Evolutionary conservation across 2,797 vertebrate genomes (phyloP).

Genomic region (Tinamus major): DNA sequence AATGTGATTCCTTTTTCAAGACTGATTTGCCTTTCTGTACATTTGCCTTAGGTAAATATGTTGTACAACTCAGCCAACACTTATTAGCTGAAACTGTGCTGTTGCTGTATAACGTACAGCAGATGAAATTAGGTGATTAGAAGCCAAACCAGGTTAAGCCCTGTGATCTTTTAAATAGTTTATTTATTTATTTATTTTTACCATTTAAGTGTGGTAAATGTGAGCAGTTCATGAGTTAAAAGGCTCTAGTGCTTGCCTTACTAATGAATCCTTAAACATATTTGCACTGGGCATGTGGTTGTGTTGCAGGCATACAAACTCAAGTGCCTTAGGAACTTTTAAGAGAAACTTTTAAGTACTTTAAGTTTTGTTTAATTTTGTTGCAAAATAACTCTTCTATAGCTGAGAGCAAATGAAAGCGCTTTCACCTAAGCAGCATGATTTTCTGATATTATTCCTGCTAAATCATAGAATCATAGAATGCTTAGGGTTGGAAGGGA

Average conservation of each 20-base stretch:
- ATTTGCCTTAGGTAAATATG: not conserved
- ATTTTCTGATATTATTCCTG: not conserved
- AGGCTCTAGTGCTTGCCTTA: not conserved
- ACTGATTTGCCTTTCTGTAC: not conserved
- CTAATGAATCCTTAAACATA: accelerated
- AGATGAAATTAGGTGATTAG: not conserved
- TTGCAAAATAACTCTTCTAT: not conserved
- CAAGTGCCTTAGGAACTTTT: not conserved
- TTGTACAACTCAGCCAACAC: not conserved
- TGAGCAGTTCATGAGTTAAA: not conserved
- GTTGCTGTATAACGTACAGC: not conserved
- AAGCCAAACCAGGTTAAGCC: not conserved
- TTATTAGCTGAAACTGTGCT: not conserved
- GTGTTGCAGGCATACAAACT: not conserved
- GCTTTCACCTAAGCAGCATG: not conserved
- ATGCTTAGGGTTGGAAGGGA: no score
- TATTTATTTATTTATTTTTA: no score
- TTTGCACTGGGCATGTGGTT: not conserved
- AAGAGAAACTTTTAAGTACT: not conserved
- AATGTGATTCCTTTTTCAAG: not conserved
- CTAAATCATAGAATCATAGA: no score
- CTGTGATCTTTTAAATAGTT: not conserved
- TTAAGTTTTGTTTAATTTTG: not conserved
- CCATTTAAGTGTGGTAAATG: not conserved
- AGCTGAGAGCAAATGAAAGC: not conserved